phyloP scores from a whole-genome alignment of 2,888 invertebrate genomes.

The Notocelia uddmanniana region DNA sequence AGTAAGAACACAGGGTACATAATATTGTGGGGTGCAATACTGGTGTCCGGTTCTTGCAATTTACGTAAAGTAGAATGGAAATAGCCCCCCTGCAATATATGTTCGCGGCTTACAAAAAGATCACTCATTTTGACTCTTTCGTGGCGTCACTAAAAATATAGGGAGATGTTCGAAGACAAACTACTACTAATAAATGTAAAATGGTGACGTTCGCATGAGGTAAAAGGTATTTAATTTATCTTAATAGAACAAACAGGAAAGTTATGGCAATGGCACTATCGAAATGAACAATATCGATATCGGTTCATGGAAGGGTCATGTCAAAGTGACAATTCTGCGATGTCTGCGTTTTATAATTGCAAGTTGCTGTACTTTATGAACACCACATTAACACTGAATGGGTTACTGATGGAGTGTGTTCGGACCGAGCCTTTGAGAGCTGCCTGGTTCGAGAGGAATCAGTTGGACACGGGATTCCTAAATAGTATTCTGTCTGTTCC shows the following conservation, averaged over 20 bases:
- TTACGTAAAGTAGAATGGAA: slow-evolving; percentile 93
- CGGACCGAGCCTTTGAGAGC: no score
- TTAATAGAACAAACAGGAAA: slow-evolving; percentile 23
- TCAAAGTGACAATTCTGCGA: slow-evolving; percentile 15
- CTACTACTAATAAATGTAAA: not conserved
- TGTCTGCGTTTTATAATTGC: slow-evolving; percentile 8
- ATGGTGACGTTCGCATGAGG: not conserved
- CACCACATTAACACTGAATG: no score
- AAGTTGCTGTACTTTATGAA: not conserved
- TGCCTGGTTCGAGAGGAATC: no score
- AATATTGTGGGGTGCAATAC: slow-evolving; percentile 90
- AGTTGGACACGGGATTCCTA: no score
- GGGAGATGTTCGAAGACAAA: not conserved
- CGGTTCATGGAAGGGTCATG: not conserved
- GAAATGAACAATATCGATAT: not conserved
- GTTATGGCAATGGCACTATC: slow-evolving; percentile 15
- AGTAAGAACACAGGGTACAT: slow-evolving; percentile 95
- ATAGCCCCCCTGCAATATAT: slow-evolving; percentile 93
- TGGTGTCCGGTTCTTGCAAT: slow-evolving; percentile 92
- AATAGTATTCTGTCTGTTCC: no score
- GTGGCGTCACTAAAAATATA: not conserved
- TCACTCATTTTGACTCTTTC: slow-evolving; percentile 61
- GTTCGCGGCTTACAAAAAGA: slow-evolving; percentile 79
- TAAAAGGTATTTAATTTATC: slow-evolving; percentile 17
- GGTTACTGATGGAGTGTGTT: no score